Base-by-base conservation (phyloP, 1,140 invertebrate genomes). In the Delia radicum region DNA sequence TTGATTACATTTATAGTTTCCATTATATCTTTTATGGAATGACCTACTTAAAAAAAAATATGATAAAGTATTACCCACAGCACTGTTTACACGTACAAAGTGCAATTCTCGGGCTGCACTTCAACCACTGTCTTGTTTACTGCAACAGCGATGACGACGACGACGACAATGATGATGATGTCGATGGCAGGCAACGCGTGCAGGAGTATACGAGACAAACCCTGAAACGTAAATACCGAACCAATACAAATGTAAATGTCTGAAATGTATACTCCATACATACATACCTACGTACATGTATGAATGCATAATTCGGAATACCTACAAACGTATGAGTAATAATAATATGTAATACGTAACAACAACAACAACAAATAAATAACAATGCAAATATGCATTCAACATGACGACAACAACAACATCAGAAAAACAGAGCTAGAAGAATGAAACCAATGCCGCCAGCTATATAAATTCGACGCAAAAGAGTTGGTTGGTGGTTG, bases 181-280 rank as follows among this genome's bases (percentile, higher is more conserved):
- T n/a, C n/a, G n/a, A 55, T 55, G 48, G 48, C 48, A 55, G 48
- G 48, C 48, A 55, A 55, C 48, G 48, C 48, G 48, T 55, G 48
- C 48, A 55, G 48, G 48, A 55, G 48, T 55, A 55, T n/a, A 55
- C 37, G 12, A 3, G 3, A 42, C 37, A 42, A n/a, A 55, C 12
- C 33, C 13, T 37, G 33, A 4, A 48, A 48, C 1, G 42, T 15
- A 48, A 4, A 48, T 55, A 55, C 48, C 21, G 5, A 21, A 55
- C 18, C 5, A 21, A 55, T 55, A 55, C n/a, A 21, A 8, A 55
- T 55, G 48, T 24, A 55, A 21, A 55, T 55, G 18, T 55, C 18
- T 55, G 48, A 55, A 21, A 55, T 55, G 18, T 18, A 55, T 55
- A 55, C 46, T 13, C 3, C 12, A 42, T 10, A 21, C n/a, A 18